Percentiles rank a stretch among this genome's conserved stretches.
These are phyloP conservation scores for Allacma fusca DNA, from an alignment of 2,888 invertebrate species.

Conservation along the genomic window DNA sequence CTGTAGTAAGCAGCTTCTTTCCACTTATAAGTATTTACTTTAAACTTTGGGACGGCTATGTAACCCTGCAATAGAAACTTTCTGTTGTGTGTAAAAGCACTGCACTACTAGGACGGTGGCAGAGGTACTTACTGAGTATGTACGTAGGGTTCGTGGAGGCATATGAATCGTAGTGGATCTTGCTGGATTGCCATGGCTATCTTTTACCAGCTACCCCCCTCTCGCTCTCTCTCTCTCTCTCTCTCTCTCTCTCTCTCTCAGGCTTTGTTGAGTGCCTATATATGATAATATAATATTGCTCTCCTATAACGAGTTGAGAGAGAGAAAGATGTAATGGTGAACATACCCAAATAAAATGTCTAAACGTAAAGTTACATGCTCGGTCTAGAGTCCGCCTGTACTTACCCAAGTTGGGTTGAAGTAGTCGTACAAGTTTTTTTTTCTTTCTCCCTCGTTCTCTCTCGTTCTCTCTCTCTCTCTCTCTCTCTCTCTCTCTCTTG, in stretches of 20 bases:
- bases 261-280: conserved; percentile 1
- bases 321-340: conserved; percentile 30
- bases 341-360: conserved; percentile 38
- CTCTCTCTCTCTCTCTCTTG: not conserved
- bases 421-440: conserved; percentile 40
- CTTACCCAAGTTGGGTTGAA: conserved; percentile 36
- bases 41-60: not conserved
- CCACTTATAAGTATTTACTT: not conserved
- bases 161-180: not conserved
- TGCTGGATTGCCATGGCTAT: conserved; percentile 17
- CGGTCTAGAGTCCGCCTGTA: conserved; percentile 37
- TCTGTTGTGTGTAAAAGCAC: not conserved
- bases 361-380: conserved; percentile 34
- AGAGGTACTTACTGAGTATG: not conserved
- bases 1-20: not conserved
- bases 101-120: not conserved
- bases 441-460: not conserved
- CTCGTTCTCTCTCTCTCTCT: conserved; percentile 32
- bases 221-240: conserved; percentile 7
- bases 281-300: conserved; percentile 25
- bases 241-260: conserved; percentile 10
- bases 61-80: conserved; percentile 3
- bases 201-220: not conserved
- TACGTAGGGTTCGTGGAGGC: too few relatives aligned
- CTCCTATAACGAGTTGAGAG: not conserved